Evolutionary conservation across 2,797 vertebrate genomes (phyloP).

Genomic region (Discoglossus pictus): DNA sequence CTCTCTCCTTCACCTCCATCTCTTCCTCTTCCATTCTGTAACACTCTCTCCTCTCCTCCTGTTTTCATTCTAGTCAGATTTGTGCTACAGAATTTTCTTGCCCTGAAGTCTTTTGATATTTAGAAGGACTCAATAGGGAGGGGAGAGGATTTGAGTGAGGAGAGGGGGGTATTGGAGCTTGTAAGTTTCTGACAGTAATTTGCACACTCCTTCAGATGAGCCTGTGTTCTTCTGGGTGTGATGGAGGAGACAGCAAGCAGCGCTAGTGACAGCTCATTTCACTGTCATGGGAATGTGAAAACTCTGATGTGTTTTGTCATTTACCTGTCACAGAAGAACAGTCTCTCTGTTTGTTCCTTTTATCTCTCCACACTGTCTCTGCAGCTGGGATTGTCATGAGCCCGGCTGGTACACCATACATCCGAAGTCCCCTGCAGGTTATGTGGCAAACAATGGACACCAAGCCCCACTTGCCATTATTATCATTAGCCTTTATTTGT

Average conservation of each 20-base stretch:
- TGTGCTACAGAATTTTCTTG: not conserved
- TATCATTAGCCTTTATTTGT: too few relatives aligned
- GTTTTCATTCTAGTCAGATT: not conserved
- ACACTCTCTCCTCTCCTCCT: not conserved
- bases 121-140: too few relatives aligned
- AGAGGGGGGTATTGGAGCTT: conserved; percentile 1
- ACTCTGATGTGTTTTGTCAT: conserved; percentile 40
- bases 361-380: conserved; percentile 15
- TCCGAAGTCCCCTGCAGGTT: too few relatives aligned
- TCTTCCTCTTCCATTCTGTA: not conserved
- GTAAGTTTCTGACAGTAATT: conserved; percentile 25
- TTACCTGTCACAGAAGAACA: conserved; percentile 23
- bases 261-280: conserved; percentile 20
- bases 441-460: too few relatives aligned
- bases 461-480: too few relatives aligned
- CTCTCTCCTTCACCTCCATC: too few relatives aligned
- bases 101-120: conserved; percentile 12
- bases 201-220: conserved; percentile 5
- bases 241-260: conserved; percentile 9
- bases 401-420: too few relatives aligned
- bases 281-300: not conserved
- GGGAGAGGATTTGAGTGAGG: conserved; percentile 4
- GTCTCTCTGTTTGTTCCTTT: not conserved
- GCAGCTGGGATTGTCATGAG: too few relatives aligned
- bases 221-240: conserved; percentile 3